Percentiles rank a stretch among this genome's conserved stretches.
Evolutionary conservation across 2,888 invertebrate genomes (phyloP).

Genomic region (Chamaedrilus cognettii): DNA sequence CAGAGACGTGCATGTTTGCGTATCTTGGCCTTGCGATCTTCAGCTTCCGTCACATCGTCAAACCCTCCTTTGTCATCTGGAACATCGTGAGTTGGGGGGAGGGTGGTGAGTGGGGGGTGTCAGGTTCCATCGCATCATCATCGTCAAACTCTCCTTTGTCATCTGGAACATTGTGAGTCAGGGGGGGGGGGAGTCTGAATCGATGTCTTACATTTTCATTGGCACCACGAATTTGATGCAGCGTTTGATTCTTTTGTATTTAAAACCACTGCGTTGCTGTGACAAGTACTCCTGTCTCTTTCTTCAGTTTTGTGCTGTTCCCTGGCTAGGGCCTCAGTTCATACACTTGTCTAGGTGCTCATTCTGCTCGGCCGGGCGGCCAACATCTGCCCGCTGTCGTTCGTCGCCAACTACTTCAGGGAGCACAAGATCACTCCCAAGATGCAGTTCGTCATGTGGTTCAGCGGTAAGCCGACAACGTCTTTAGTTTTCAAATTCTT

Average conservation of each 20-base stretch:
- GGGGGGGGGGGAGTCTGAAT: too few species aligned
- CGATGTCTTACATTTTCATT: too few species aligned
- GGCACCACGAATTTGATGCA: too few species aligned
- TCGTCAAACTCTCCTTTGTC: neutral
- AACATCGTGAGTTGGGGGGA: conserved; percentile 77
- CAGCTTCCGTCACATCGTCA: conserved; percentile 92
- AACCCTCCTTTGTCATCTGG: conserved; percentile 89
- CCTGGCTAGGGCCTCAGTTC: too few species aligned
- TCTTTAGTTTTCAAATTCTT: too few species aligned
- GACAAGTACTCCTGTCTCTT: too few species aligned
- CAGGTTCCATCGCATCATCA: too few species aligned
- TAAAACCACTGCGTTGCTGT: too few species aligned
- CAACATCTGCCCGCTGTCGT: conserved; percentile 94
- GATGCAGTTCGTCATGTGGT: conserved; percentile 99
- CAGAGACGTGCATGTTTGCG: conserved; percentile 98
- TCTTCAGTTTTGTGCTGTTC: too few species aligned
- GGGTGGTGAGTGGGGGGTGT: too few species aligned
- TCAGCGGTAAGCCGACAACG: conserved; percentile 73
- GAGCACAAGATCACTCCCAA: conserved; percentile 97
- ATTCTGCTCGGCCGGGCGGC: conserved; percentile 84
- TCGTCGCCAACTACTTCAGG: conserved; percentile 91
- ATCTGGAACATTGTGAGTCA: too few species aligned
- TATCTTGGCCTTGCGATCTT: conserved; percentile 93
- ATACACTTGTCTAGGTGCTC: conserved; percentile 38
- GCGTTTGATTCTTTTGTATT: too few species aligned